Evolutionary conservation across 2,797 vertebrate genomes (phyloP), one percentile per base, ranked within the genome.

Genomic region (Enteromius argenteus): DNA sequence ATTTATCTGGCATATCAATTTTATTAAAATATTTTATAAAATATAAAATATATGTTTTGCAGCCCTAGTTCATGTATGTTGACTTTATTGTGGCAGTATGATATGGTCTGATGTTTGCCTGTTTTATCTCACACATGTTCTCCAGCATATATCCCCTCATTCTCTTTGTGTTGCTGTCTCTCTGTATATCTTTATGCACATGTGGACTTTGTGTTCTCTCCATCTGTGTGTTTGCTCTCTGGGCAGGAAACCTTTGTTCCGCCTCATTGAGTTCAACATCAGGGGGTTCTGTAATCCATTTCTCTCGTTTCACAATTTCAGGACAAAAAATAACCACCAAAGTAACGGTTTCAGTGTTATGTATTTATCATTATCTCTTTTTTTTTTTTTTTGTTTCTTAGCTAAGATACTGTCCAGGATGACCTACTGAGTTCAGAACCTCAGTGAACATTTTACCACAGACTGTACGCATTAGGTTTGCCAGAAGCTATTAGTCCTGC

Each of bases 251-350:
- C 84, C 69, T 85, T 83, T 86, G 85, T 66, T 85, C 23, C 84
- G 87, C 75, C 85, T 72, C 86, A 37, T 58, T 79, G 71, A 71
- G 56, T 9, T 0, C 39, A 85, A 76, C 81, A 87, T 49, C 85
- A 46, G 85, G 86, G 67, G 79, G 64, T 78, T 86, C 79, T 85
- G 82, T 88, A 85, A 89, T 89, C 86, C 60, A 68, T 81, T 88
- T 81, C 76, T 90, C 76, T 87, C 75, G 35, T 66, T 86, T 87
- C 74, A 49, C 83, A 49, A 86, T 87, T 85, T 88, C 88, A 56
- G 80, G 60, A 87, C 85, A 72, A 89, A 86, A 89, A 88, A 87
- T 86, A 87, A 62, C 81, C 72, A 84, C 84, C 72, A 72, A 77
- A 78, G 74, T 84, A 88, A 84, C 32, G 64, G 79, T 79, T 88